Base-by-base conservation (phyloP, 2,888 invertebrate species). In the Agrotis puta region DNA sequence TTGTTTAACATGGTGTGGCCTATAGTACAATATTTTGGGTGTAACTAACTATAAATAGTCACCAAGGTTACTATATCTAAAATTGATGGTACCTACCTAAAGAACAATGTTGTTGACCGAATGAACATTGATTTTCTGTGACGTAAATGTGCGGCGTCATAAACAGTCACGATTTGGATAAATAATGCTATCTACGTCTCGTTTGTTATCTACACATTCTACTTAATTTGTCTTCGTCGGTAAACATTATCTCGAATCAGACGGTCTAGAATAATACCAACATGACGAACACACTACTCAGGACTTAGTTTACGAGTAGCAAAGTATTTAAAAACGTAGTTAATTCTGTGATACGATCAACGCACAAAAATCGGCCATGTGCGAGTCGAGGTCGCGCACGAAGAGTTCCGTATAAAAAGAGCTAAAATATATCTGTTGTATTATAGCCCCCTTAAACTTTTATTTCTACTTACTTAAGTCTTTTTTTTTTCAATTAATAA, bases 61-160 rank as follows among this genome's bases (percentile, higher is more conserved):
- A 24, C 18, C 48, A 68, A 56, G 33, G 33, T 18, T 50, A n/a
- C 16, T 48, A 43, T 27, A 22, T 56, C 48, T 56, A 57, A 50
- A 72, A 33, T 20, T 45, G 43, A 27, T 22, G 43, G 20, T 22
- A 50, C 18, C 9, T n/a, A 64, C 24, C 16, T 54, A 54, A 3
- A 4, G 33, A 13, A 43, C 16, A 39, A 27, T 48, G 53, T 50
- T 45, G 27, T 45, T 54, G 53, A 50, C 50, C 48, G 48, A 73
- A 24, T 18, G 74, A 43, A 73, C 48, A 79, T 73, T n/a, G 39
- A 14, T n/a, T 47, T 61, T 50, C 14, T 22, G 39, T 79, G 74
- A 76, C 75, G 65, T 74, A 45, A 33, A 58, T 22, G 18, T 73
- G 1, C 43, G 61, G 18, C 48, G 53, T 74, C 80, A 53, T 56